Evolutionary conservation across 2,888 invertebrate genomes (phyloP), one percentile per base, ranked within the genome.

Genomic region (Cheilosia urbana): DNA sequence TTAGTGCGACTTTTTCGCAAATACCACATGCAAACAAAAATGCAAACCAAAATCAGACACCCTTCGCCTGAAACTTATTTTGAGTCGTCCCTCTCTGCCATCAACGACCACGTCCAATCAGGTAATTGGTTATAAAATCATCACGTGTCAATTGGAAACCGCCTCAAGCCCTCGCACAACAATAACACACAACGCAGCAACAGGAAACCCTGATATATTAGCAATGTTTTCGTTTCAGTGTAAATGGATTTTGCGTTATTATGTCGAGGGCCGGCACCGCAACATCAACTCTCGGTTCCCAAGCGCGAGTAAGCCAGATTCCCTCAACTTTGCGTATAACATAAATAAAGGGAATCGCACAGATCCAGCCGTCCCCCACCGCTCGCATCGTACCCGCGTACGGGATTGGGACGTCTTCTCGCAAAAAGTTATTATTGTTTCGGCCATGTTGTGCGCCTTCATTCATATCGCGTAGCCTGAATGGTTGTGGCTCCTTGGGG

Each of bases 121-220:
- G 72, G 66, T 87, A 87, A 87, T 87, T 87, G 87, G 80, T 87
- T 87, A 84, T 87, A 87, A 87, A 87, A 87, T 87, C 87, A 87
- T 87, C 87, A 87, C 87, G 82, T 87, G 87, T 87, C 87, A 87
- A 87, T 87, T 87, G 60, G 57, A 72, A 75, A 69, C 15, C 69
- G 87, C 87, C 87, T 60, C 42, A 57, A 73, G 87, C 65, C 73
- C 62, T 19, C 21, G 17, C 49, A n/a, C 53, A 49, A 72, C 63
- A 60, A 62, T 17, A 76, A 63, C 30, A 58, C 37, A 34, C 19
- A 45, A n/a, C 34, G 53, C 72, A 45, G 24, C 68, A 76, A 83
- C 79, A 83, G 79, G 69, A 79, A 83, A 85, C 71, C 24, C 76
- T 85, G 85, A 85, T 81, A 85, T 85, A 85, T 85, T 81, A 63